Base-by-base conservation (phyloP, 2,797 vertebrate species). In the Chrosomus eos region DNA sequence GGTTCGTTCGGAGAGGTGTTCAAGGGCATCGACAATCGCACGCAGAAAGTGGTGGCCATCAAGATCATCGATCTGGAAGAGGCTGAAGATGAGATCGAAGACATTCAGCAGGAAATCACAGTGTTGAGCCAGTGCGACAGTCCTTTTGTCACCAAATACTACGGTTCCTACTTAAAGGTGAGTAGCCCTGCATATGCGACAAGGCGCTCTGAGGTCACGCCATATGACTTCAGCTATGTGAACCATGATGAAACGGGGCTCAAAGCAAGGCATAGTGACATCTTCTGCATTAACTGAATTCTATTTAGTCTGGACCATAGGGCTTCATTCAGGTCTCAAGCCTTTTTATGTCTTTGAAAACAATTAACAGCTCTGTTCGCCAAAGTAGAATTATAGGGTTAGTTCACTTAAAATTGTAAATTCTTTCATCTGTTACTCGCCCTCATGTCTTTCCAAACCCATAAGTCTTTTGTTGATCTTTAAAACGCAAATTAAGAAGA, bases 41-140 rank as follows among this genome's bases (percentile, higher is more conserved):
- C 97, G 86, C 97, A 99, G 94, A 99, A 98, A 90, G 97, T 99
- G 66, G 97, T 99, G 90, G 98, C 98, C 93, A 99, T 99, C 94
- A 99, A 99, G 96, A 98, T 95, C 93, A 99, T 99, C 86, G 98
- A 99, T 93, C 94, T 99, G 91, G 98, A 99, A 94, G 98, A 99
- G 91, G 98, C 98, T 0, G 98, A 99, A 93, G 98, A 99, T 81
- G 98, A 99, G 95, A 99, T 99, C 55, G 98, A 99, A 91, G 98
- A 99, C 94, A 98, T 99, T 91, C 98, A 99, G 85, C 98, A 99
- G 92, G 98, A 99, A 94, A 99, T 99, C 93, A 99, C 98, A 0
- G 98, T 99, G 89, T 95, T 99, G 89, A 99, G 98, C 93, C 98
- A 99, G 92, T 99, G 98, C 8, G 98, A 99, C 95, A 99, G 98